phyloP scores from a whole-genome alignment of 2,797 vertebrate species.

The Diplodus puntazzo region DNA sequence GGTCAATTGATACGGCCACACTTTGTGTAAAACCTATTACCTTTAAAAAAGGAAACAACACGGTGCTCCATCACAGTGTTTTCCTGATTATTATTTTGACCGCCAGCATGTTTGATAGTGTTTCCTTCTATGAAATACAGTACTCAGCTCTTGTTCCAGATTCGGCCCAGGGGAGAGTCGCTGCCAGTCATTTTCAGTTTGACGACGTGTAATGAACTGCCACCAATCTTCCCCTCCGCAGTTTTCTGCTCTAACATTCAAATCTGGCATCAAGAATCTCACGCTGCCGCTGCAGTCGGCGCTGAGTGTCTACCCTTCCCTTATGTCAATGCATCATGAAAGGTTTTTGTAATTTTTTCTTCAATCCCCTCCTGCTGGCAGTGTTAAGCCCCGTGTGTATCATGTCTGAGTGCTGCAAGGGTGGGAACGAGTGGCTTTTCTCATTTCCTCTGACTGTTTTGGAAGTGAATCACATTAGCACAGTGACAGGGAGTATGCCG shows the following conservation, averaged over 20 bases:
- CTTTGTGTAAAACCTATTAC: constrained; percentile 46
- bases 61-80: constrained; percentile 26
- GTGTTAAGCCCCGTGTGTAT: constrained; percentile 75
- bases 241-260: constrained; percentile 72
- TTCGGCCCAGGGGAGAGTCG: constrained; percentile 49
- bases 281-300: constrained; percentile 49
- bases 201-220: constrained; percentile 76
- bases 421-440: constrained; percentile 77
- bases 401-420: constrained; percentile 75
- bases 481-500: constrained; percentile 77
- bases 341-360: constrained; percentile 60
- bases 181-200: constrained; percentile 76
- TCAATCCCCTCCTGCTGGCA: constrained; percentile 48
- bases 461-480: constrained; percentile 82
- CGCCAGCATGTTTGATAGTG: constrained; percentile 47
- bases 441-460: constrained; percentile 82
- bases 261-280: constrained; percentile 74
- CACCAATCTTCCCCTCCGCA: constrained; percentile 63
- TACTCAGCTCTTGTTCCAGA: constrained; percentile 47
- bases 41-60: constrained; percentile 30
- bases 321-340: constrained; percentile 78
- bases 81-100: constrained; percentile 64
- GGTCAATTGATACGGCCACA: constrained; percentile 39
- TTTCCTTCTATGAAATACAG: constrained; percentile 47
- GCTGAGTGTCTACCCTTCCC: constrained; percentile 69